These are phyloP conservation scores for Phocoena sinus DNA, from an alignment of 2,113 vertebrate genomes.

Conservation along the genomic window DNA sequence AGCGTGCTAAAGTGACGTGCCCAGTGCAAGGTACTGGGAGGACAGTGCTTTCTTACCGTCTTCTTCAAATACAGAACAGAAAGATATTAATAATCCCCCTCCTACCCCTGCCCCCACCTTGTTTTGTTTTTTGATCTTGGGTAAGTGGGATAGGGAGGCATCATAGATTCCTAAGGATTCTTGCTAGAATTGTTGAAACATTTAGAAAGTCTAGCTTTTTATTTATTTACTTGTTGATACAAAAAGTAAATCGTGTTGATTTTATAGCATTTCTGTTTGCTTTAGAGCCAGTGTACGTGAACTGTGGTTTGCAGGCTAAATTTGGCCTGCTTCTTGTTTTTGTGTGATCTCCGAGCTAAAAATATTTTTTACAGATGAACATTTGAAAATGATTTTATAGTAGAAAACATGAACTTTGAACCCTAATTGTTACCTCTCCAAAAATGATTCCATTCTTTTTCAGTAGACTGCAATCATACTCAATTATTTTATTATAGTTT, in stretches of 20 bases:
- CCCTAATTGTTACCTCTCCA: neutral
- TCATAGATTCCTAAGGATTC: neutral
- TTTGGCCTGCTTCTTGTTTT: neutral
- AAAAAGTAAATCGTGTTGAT: neutral
- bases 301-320: too few relatives aligned
- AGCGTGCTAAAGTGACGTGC: neutral
- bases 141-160: neutral
- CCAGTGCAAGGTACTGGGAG: neutral
- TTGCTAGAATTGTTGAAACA: neutral
- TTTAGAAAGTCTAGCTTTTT: neutral
- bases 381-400: constrained; percentile 9
- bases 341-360: neutral
- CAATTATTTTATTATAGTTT: neutral
- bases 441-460: neutral
- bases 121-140: neutral
- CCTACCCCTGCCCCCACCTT: neutral
- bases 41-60: neutral
- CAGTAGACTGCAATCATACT: neutral
- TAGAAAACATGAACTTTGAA: neutral
- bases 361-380: neutral
- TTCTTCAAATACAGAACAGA: neutral
- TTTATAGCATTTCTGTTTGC: neutral
- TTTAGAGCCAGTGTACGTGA: neutral
- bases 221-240: neutral
- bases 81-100: neutral